Percentiles rank a stretch among this genome's conserved stretches.
Conservation (phyloP, 2,113 vertebrate genomes). For the Sinocyclocheilus rhinocerous region DNA sequence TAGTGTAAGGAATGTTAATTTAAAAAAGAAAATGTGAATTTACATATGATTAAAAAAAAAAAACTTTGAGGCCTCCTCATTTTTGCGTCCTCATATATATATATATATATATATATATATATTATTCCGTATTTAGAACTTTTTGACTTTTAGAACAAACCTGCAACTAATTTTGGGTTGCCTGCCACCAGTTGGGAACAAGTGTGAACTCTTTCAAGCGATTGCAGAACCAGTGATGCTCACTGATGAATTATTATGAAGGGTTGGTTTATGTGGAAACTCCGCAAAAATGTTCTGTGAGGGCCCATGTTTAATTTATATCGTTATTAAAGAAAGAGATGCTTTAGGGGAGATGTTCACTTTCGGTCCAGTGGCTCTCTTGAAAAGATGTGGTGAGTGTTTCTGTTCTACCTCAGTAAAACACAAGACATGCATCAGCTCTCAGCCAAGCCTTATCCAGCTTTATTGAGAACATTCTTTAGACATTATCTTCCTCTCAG, state of each 20-base stretch:
- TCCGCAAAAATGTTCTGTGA: conserved; percentile 49
- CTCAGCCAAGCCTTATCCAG: not conserved
- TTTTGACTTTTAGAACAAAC: not conserved
- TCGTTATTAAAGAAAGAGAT: conserved; percentile 55
- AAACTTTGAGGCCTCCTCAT: no score
- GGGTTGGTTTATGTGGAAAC: conserved; percentile 21
- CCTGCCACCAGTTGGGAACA: not conserved
- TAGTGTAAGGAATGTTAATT: no score
- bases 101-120: not conserved
- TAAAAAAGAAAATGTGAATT: no score
- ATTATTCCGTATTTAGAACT: not conserved
- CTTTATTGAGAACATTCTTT: conserved; percentile 15
- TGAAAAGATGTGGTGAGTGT: conserved; percentile 27
- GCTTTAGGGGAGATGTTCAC: conserved; percentile 63
- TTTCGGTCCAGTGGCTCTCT: conserved; percentile 54
- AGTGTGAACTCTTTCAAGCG: not conserved
- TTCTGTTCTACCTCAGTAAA: conserved; percentile 23
- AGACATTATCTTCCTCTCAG: not conserved
- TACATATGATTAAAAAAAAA: no score
- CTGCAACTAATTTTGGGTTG: not conserved
- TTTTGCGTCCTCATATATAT: not conserved
- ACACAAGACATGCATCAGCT: conserved; percentile 22
- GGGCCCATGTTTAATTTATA: conserved; percentile 65
- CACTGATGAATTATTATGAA: conserved; percentile 8
- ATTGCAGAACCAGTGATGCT: not conserved